phyloP scores from a whole-genome alignment of 2,888 invertebrate genomes.

The Drosophila formosana region DNA sequence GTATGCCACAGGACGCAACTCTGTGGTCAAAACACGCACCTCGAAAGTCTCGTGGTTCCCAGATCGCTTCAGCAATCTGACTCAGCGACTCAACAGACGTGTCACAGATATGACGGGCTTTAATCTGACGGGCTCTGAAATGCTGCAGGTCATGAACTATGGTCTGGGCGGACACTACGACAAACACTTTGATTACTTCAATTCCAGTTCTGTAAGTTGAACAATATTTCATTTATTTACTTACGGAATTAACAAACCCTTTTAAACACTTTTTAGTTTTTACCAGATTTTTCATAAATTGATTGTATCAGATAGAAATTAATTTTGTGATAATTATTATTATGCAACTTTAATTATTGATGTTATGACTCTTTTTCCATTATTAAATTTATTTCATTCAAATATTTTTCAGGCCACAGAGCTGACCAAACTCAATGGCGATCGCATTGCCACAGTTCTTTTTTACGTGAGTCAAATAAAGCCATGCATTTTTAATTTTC shows the following conservation, averaged over 20 bases:
- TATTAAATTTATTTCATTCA: not conserved
- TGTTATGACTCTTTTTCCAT: too few relatives aligned
- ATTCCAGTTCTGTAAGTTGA: constrained; percentile 64
- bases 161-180: constrained; percentile 82
- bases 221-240: not conserved
- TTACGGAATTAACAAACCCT: too few relatives aligned
- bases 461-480: constrained; percentile 92
- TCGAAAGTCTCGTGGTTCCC: constrained; percentile 81
- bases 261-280: too few relatives aligned
- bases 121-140: constrained; percentile 70
- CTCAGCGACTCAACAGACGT: constrained; percentile 65
- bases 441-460: constrained; percentile 97
- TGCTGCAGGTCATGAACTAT: constrained; percentile 82
- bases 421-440: constrained; percentile 87
- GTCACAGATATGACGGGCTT: constrained; percentile 82
- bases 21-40: constrained; percentile 67
- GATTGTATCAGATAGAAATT: too few relatives aligned
- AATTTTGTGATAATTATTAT: too few relatives aligned
- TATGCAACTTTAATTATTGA: too few relatives aligned
- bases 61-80: constrained; percentile 55
- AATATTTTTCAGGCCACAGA: constrained; percentile 22
- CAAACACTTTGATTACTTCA: constrained; percentile 81
- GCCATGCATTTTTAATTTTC: too few relatives aligned
- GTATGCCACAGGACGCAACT: constrained; percentile 13
- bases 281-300: too few relatives aligned